These are phyloP conservation scores for Dasypus novemcinctus DNA, from an alignment of 2,113 vertebrate species.

Conservation along the genomic window DNA sequence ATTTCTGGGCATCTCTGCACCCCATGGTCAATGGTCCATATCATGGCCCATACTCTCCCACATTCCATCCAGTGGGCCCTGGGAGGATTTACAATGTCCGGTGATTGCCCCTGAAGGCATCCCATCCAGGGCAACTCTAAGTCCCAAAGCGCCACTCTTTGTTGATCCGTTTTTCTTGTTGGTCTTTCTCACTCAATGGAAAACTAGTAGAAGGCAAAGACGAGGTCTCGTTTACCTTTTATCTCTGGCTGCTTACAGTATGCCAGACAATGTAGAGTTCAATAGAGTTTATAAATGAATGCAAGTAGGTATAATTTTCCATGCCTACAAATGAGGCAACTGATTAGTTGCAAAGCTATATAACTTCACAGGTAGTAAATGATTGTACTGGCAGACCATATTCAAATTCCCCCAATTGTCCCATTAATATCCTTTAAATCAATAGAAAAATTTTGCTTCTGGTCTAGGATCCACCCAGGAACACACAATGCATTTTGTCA, in stretches of 20 bases:
- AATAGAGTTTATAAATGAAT: neutral
- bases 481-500: neutral
- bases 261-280: neutral
- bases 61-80: too few species aligned
- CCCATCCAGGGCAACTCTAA: too few species aligned
- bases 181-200: neutral
- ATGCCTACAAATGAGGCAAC: neutral
- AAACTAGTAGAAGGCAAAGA: neutral
- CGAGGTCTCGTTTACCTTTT: neutral
- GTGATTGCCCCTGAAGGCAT: too few species aligned
- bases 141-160: too few species aligned
- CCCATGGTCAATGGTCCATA: too few species aligned
- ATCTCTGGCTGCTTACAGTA: neutral
- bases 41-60: too few species aligned
- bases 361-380: neutral
- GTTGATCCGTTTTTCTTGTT: neutral
- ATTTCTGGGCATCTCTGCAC: too few species aligned
- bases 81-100: too few species aligned
- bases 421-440: neutral
- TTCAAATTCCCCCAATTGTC: neutral
- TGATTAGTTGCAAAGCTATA: neutral
- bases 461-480: neutral
- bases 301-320: neutral
- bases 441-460: neutral
- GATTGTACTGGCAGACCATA: neutral